Percentiles rank a stretch among this genome's conserved stretches.
phyloP scores from a whole-genome alignment of 2,888 invertebrate species.

The Aphodius granarius region DNA sequence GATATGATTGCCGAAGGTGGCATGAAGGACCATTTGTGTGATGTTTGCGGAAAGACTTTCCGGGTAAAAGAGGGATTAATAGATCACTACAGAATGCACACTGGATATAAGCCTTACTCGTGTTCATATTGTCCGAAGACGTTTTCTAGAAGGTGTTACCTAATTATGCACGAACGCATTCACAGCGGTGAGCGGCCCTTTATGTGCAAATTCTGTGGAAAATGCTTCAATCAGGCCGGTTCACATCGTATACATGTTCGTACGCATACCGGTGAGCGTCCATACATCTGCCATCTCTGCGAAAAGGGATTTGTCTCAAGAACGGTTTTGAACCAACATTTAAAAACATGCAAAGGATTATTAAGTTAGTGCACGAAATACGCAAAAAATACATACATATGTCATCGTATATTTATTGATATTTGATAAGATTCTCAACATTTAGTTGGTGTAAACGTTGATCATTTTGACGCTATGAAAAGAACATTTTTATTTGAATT shows the following conservation, averaged over 20 bases:
- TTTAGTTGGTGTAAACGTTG: no score
- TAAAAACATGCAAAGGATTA: slow-evolving; percentile 26
- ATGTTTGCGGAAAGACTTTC: slow-evolving; percentile 48
- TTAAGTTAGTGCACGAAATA: background rate
- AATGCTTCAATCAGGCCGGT: slow-evolving; percentile 54
- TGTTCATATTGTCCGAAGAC: slow-evolving; percentile 42
- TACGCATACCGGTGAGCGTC: slow-evolving; percentile 39
- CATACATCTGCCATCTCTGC: slow-evolving; percentile 40
- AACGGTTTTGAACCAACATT: slow-evolving; percentile 30
- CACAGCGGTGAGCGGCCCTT: slow-evolving; percentile 54
- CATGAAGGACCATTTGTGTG: slow-evolving; percentile 45
- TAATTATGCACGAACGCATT: slow-evolving; percentile 40
- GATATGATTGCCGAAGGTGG: slow-evolving; percentile 36
- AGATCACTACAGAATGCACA: slow-evolving; percentile 43
- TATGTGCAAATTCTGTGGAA: slow-evolving; percentile 63
- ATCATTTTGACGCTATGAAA: no score
- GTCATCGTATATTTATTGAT: background rate
- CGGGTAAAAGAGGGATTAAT: slow-evolving; percentile 44
- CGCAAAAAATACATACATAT: background rate
- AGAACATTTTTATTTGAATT: no score
- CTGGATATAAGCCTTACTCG: slow-evolving; percentile 41
- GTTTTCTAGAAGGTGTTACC: slow-evolving; percentile 39
- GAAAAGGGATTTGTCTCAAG: slow-evolving; percentile 41
- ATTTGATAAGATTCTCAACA: no score
- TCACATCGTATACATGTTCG: slow-evolving; percentile 38